Base-by-base conservation (phyloP, 2,797 vertebrate species). In the Notolabrus celidotus region DNA sequence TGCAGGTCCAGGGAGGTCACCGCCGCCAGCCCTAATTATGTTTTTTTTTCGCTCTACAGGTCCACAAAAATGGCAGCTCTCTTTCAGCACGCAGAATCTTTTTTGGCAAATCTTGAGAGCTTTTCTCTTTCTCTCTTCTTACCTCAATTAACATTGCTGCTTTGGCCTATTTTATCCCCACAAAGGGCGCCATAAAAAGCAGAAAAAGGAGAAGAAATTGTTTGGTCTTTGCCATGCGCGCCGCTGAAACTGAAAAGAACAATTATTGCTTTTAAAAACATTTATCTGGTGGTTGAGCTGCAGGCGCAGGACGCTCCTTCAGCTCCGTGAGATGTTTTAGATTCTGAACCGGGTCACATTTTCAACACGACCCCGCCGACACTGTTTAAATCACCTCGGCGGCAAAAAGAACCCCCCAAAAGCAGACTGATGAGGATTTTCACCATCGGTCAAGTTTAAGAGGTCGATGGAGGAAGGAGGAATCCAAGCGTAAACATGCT, bases 261-360 rank as follows among this genome's bases (percentile, higher is more conserved):
- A 95, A 95, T 95, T 93, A 91, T 92, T 93, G 87, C 86, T 79
- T 93, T 94, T 92, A 90, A 93, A 95, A 95, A 93, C 92, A 93
- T 95, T 94, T 94, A 94, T 94, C 87, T 93, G 93, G 79, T 91
- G 84, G 91, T 63, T 71, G 84, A 93, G 91, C 91, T 83, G 87
- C 88, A 80, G 72, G 94, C 39, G 0, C 14, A n/a, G 8, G 92
- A 91, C 88, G 94, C 93, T 93, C 20, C 83, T 95, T 93, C 91
- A 92, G 86, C 94, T 90, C 42, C 5, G 56, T 33, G 91, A 52
- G 46, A 10, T 20, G 52, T 68, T 67, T 72, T 86, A 92, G 92
- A 95, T 94, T 92, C 93, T 94, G 94, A 93, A 88, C 90, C 82
- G 88, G 95, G 94, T 93, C 91, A 52, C 19, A 39, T 71, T 59